phyloP scores from a whole-genome alignment of 1,140 invertebrate genomes.

The Dendroctonus ponderosae region DNA sequence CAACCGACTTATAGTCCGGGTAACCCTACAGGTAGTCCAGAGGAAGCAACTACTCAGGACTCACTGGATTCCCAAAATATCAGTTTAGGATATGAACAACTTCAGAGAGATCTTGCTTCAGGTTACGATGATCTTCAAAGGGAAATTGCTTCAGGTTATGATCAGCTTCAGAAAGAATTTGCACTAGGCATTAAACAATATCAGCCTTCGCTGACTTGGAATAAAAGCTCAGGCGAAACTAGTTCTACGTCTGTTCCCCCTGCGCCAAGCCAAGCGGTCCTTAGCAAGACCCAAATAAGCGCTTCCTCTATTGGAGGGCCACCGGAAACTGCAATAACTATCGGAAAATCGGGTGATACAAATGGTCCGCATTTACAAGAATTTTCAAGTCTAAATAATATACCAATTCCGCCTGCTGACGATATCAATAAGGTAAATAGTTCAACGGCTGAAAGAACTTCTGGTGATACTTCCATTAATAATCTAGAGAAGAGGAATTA shows the following conservation, averaged over 20 bases:
- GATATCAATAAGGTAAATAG: too few species aligned
- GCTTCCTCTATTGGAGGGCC: neutral
- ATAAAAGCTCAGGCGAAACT: too few species aligned
- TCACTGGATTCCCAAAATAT: neutral
- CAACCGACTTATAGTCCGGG: slow-evolving; percentile 16
- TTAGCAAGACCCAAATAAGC: neutral
- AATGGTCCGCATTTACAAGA: too few species aligned
- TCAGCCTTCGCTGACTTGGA: neutral
- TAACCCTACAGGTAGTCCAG: slow-evolving; percentile 20
- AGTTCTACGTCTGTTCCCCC: neutral
- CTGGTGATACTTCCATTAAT: too few species aligned
- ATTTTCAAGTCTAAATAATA: too few species aligned
- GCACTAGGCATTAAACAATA: slow-evolving; percentile 9
- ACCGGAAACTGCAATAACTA: neutral
- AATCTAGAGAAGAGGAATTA: neutral
- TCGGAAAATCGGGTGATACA: too few species aligned
- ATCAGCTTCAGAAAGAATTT: slow-evolving; percentile 15
- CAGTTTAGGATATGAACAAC: slow-evolving; percentile 5
- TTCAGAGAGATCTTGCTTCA: slow-evolving; percentile 9
- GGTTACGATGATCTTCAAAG: neutral
- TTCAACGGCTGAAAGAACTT: too few species aligned
- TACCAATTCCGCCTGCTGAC: too few species aligned
- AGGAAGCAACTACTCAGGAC: neutral
- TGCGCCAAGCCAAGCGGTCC: neutral
- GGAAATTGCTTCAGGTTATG: slow-evolving; percentile 4